A percentile compares a stretch with the other conserved stretches of the same genome.
These are phyloP conservation scores for Aphis craccivora DNA, from an alignment of 1,140 invertebrate species.

Conservation along the genomic window DNA sequence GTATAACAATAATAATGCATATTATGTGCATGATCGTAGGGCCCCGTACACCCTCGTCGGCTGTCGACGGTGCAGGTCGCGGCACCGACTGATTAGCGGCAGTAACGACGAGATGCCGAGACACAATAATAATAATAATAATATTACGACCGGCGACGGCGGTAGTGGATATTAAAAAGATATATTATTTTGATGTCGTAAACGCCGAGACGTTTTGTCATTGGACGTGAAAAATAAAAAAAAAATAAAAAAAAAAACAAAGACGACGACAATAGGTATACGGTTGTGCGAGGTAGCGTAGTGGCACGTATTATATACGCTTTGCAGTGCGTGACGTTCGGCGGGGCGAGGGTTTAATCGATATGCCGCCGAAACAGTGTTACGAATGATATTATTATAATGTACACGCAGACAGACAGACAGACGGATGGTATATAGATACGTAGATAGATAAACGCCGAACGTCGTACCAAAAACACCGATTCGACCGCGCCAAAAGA, in stretches of 20 bases:
- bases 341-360: background rate
- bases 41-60: background rate
- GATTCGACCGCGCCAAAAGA: too few species aligned
- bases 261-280: background rate
- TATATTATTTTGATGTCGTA: conserved; percentile 18
- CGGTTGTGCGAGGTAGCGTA: background rate
- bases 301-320: background rate
- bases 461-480: too few species aligned
- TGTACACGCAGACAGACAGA: too few species aligned
- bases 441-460: too few species aligned
- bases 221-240: background rate
- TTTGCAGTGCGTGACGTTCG: too few species aligned
- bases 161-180: conserved; percentile 16
- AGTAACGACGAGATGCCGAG: background rate
- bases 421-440: too few species aligned
- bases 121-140: background rate
- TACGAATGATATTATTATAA: background rate
- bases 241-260: background rate
- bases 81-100: background rate
- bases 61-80: background rate
- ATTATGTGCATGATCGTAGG: background rate
- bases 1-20: background rate
- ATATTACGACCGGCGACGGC: background rate
- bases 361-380: background rate
- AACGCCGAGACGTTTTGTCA: conserved; percentile 5